phyloP scores from a whole-genome alignment of 2,888 invertebrate genomes.

The Ophion ventricosus region DNA sequence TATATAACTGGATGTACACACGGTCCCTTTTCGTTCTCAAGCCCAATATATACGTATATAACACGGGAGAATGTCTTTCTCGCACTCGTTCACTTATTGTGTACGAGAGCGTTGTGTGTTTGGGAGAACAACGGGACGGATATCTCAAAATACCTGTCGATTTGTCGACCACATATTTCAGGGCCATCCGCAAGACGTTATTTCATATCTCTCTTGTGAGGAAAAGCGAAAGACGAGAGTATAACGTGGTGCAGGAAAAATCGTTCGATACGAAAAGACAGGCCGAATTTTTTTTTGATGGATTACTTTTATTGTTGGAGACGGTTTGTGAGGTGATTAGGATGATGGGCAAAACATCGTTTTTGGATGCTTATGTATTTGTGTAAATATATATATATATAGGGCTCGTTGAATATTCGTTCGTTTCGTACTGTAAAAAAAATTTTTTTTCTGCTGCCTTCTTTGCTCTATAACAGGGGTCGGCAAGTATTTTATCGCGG shows the following conservation, averaged over 20 bases:
- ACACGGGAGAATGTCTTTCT: neutral
- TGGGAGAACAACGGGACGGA: neutral
- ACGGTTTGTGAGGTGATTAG: no score
- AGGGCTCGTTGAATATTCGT: no score
- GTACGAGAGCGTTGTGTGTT: neutral
- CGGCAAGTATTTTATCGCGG: no score
- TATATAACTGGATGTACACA: neutral
- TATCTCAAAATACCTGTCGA: neutral
- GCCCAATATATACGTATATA: neutral
- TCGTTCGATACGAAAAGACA: no score
- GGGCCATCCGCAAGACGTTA: neutral
- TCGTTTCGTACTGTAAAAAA: no score
- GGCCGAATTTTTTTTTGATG: neutral
- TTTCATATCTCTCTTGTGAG: neutral
- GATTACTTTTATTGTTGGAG: neutral
- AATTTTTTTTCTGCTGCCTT: no score
- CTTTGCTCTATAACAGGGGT: no score
- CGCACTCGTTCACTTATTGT: neutral
- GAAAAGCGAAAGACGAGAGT: neutral
- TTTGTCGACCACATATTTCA: neutral
- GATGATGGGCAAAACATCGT: no score
- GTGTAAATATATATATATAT: no score
- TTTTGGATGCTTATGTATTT: no score
- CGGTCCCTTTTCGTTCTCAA: neutral
- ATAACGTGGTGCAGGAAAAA: no score